These are phyloP conservation scores for Volucella inflata DNA, from an alignment of 2,888 invertebrate species.

Conservation along the genomic window DNA sequence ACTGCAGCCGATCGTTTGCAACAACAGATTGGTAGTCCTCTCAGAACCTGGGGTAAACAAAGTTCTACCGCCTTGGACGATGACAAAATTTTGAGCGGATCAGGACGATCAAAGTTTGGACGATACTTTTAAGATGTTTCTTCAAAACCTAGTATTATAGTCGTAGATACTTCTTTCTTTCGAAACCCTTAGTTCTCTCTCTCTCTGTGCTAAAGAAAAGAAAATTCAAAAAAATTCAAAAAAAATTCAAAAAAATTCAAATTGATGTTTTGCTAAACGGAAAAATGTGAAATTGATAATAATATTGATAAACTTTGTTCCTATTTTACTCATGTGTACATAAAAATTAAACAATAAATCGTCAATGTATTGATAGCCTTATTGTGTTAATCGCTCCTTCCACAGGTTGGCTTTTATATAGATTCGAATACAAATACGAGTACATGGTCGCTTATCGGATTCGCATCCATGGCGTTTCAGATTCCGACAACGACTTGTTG, in stretches of 20 bases:
- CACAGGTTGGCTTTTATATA: too few species aligned
- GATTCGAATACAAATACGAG: too few species aligned
- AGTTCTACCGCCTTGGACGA: constrained; percentile 78
- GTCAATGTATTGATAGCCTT: constrained; percentile 49
- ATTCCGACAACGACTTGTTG: too few species aligned
- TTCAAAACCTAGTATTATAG: not conserved
- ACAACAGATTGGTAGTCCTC: constrained; percentile 68
- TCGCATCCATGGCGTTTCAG: too few species aligned
- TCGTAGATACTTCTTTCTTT: constrained; percentile 12
- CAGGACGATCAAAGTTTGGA: constrained; percentile 67
- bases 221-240: too few species aligned
- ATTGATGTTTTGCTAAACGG: constrained; percentile 66
- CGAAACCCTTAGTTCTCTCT: constrained; percentile 48
- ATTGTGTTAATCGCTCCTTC: too few species aligned
- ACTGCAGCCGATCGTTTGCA: constrained; percentile 62
- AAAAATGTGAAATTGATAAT: constrained; percentile 73
- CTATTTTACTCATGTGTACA: constrained; percentile 74
- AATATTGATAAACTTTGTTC: constrained; percentile 74
- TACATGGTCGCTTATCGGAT: too few species aligned
- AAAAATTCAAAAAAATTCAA: constrained; percentile 6
- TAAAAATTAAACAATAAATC: constrained; percentile 65
- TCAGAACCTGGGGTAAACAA: constrained; percentile 73
- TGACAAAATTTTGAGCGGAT: constrained; percentile 61
- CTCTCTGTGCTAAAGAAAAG: constrained; percentile 51
- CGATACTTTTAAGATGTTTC: constrained; percentile 59